These are phyloP conservation scores for Hirtodrosophila duncani DNA, from an alignment of 2,888 invertebrate genomes.

Conservation along the genomic window DNA sequence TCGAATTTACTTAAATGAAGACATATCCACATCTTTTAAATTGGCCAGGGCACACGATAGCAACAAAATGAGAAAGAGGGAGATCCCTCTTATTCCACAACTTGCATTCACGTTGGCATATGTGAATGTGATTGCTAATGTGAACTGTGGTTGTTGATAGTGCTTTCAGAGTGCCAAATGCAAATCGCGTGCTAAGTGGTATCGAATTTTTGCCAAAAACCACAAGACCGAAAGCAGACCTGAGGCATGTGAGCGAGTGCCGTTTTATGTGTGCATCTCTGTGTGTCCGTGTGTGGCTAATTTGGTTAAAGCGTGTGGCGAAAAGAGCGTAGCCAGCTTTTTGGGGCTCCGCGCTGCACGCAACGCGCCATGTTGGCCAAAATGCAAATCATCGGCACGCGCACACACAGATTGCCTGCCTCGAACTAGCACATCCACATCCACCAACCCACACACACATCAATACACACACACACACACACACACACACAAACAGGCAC, in stretches of 20 bases:
- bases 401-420: no score
- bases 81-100: no score
- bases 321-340: conserved; percentile 46
- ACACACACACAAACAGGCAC: neutral
- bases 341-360: conserved; percentile 47
- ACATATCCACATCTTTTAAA: no score
- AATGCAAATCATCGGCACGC: conserved; percentile 50
- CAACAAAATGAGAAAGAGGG: no score
- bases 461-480: conserved; percentile 1
- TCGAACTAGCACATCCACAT: conserved; percentile 16
- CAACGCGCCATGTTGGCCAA: conserved; percentile 47
- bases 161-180: conserved; percentile 8
- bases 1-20: no score
- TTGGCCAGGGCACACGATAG: no score
- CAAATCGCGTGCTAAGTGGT: conserved; percentile 39
- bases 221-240: no score
- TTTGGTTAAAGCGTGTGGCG: conserved; percentile 56
- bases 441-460: neutral
- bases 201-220: conserved; percentile 10
- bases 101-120: neutral
- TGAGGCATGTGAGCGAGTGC: no score
- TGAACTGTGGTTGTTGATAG: no score
- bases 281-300: conserved; percentile 36
- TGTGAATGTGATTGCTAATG: no score
- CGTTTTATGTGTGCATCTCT: neutral